phyloP scores from a whole-genome alignment of 1,140 invertebrate genomes.

The Mycetomoellerius zeteki region DNA sequence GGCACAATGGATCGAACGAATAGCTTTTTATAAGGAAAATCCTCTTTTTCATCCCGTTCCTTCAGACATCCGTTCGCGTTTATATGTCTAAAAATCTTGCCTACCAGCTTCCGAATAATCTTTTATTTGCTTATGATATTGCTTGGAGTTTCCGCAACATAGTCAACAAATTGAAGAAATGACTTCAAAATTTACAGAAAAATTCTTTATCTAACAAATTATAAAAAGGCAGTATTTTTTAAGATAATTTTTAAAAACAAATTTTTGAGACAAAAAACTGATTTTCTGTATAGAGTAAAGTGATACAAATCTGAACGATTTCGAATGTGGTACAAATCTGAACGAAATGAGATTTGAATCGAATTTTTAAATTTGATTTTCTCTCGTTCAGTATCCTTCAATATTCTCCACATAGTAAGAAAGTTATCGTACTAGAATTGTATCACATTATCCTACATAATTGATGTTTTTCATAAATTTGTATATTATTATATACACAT shows the following conservation, averaged over 20 bases:
- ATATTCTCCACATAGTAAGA: too few relatives aligned
- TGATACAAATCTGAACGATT: too few relatives aligned
- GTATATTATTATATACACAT: background rate
- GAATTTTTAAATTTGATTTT: too few relatives aligned
- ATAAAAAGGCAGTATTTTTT: background rate
- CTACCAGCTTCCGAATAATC: background rate
- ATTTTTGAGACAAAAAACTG: background rate
- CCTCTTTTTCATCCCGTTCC: constrained; percentile 1
- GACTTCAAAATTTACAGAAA: background rate
- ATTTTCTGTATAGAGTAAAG: too few relatives aligned
- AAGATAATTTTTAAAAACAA: background rate
- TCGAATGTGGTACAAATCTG: too few relatives aligned
- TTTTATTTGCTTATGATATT: background rate
- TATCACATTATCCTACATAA: background rate
- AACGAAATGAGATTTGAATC: too few relatives aligned
- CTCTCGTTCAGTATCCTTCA: too few relatives aligned
- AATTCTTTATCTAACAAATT: background rate
- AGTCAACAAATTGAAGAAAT: background rate
- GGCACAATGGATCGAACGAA: constrained; percentile 50
- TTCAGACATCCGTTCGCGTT: constrained; percentile 4
- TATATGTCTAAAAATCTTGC: constrained; percentile 7
- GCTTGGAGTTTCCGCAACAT: background rate
- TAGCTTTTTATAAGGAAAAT: constrained; percentile 58
- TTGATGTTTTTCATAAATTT: background rate
- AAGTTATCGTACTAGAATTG: too few relatives aligned